Percentiles rank a stretch among this genome's conserved stretches.
Conservation (phyloP, 2,797 vertebrate genomes). For the Mormyrus hasselquistii region DNA sequence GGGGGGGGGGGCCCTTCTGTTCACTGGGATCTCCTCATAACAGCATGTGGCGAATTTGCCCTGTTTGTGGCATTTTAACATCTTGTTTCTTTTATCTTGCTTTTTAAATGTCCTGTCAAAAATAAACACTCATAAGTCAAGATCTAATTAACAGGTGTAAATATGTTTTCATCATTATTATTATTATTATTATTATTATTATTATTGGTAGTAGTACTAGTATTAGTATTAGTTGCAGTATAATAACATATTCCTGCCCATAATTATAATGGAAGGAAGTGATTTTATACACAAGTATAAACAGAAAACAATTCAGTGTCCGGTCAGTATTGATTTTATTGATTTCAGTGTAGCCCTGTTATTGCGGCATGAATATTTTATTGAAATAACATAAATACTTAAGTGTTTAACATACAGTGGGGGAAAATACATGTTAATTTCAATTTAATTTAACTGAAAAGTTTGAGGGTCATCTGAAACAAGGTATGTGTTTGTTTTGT, state of each 20-base stretch:
- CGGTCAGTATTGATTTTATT: conserved; percentile 25
- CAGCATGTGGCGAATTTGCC: not conserved
- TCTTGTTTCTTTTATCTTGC: not conserved
- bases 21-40: not conserved
- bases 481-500: not conserved
- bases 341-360: conserved; percentile 25
- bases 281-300: conserved; percentile 8
- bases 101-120: not conserved
- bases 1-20: not conserved
- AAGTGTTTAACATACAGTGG: conserved; percentile 21
- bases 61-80: not conserved
- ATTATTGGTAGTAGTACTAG: not conserved
- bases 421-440: conserved; percentile 43
- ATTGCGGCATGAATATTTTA: conserved; percentile 33
- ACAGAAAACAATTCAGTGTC: not conserved
- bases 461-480: conserved; percentile 30
- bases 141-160: not conserved
- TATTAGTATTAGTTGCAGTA: not conserved
- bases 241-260: not conserved
- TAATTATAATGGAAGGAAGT: conserved; percentile 1
- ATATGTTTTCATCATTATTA: not conserved
- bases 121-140: not conserved
- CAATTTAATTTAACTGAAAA: conserved; percentile 50
- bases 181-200: not conserved
- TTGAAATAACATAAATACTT: conserved; percentile 18